Evolutionary conservation across 1,140 invertebrate species (phyloP).

Genomic region (Drosophila varians): DNA sequence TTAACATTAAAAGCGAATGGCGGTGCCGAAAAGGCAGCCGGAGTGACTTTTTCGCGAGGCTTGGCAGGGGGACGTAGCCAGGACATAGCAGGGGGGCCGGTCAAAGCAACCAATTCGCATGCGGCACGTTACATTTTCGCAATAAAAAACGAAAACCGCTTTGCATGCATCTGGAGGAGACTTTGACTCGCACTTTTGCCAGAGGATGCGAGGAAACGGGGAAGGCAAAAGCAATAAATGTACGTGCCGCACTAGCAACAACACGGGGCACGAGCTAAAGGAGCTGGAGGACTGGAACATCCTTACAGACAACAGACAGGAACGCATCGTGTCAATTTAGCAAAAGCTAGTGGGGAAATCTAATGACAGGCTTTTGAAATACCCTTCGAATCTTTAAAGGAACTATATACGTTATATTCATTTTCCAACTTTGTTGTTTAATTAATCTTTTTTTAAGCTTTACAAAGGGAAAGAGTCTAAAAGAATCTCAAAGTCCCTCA

Average conservation of each 20-base stretch:
- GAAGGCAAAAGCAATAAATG: constrained; percentile 69
- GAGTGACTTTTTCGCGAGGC: constrained; percentile 15
- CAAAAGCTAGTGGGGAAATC: constrained; percentile 16
- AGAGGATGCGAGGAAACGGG: constrained; percentile 8
- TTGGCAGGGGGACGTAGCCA: neutral
- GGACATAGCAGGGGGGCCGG: constrained; percentile 4
- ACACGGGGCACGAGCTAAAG: constrained; percentile 39
- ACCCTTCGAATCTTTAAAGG: neutral
- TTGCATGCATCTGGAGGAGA: constrained; percentile 71
- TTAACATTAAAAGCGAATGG: constrained; percentile 74
- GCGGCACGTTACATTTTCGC: constrained; percentile 79
- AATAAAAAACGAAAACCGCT: constrained; percentile 79
- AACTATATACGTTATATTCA: too few species aligned
- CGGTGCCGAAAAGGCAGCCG: constrained; percentile 60
- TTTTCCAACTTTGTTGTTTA: neutral
- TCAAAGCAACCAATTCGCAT: constrained; percentile 79
- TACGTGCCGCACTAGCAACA: constrained; percentile 69
- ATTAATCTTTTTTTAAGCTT: neutral
- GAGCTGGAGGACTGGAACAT: constrained; percentile 12
- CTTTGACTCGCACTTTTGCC: constrained; percentile 33
- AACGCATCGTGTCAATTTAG: constrained; percentile 68
- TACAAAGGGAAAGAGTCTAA: neutral
- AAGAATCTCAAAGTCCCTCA: neutral
- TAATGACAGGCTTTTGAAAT: neutral
- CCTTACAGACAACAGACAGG: constrained; percentile 10